A percentile compares a stretch with the other conserved stretches of the same genome.
These are phyloP conservation scores for Glossophaga mutica DNA, from an alignment of 2,797 vertebrate genomes.

Conservation along the genomic window DNA sequence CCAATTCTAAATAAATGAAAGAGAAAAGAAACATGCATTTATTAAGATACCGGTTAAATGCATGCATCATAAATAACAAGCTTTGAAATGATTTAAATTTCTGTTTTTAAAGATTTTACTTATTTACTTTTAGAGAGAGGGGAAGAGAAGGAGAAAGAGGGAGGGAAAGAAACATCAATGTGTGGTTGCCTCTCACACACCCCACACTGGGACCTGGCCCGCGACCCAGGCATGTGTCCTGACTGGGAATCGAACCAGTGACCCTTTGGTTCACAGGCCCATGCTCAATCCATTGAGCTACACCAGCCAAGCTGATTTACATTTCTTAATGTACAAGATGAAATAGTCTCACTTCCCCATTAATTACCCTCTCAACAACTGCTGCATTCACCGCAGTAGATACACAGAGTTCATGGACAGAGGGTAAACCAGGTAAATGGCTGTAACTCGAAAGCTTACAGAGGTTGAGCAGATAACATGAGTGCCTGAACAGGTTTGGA, in stretches of 20 bases:
- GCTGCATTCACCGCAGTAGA: no score
- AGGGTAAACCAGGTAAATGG: neutral
- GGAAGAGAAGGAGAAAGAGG: no score
- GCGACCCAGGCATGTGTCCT: no score
- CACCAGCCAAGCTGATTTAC: neutral
- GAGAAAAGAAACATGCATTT: neutral
- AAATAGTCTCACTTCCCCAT: neutral
- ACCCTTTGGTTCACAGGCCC: no score
- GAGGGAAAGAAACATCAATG: no score
- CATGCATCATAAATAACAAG: neutral
- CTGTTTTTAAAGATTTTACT: no score
- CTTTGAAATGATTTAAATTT: neutral
- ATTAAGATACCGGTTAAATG: neutral
- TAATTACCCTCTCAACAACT: neutral
- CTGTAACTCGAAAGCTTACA: neutral
- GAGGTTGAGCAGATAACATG: neutral
- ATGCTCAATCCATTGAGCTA: no score
- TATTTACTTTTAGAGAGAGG: no score
- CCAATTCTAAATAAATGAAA: neutral
- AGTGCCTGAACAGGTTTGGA: neutral
- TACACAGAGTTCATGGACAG: neutral
- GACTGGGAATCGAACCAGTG: no score
- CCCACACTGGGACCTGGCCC: no score
- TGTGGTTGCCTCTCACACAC: no score
- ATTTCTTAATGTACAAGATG: neutral